Base-by-base conservation (phyloP, 2,888 invertebrate genomes). In the Meliscaeva auricollis region DNA sequence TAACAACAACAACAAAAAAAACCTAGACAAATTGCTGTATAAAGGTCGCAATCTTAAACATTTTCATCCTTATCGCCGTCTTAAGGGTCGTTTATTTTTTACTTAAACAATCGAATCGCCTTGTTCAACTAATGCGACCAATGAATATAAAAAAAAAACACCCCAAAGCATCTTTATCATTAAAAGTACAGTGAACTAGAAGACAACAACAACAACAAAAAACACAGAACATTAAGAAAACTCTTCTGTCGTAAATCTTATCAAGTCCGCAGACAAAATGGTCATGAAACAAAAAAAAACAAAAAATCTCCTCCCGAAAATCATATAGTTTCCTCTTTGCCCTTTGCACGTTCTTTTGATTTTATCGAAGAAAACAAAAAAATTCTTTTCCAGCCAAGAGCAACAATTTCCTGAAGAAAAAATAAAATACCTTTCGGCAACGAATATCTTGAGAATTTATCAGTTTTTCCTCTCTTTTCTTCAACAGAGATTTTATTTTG, bases 41-140 rank as follows among this genome's bases (percentile, higher is more conserved):
- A 26, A n/a, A 52, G 52, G n/a, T 52, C 26, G 52, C 52, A n/a
- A 26, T 15, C 52, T 30, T 8, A 52, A 52, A 52, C 52, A 52
- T 46, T 52, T 38, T 38, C 9, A 38, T 9, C 13, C 38, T 38
- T 38, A 38, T 38, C 38, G 38, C n/a, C 26, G 15, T 52, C 30
- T 52, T 52, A 26, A 52, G 52, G 52, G 26, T 52, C 52, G 15
- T 52, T 30, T 1, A 8, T 13, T 52, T 52, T 8, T 20, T 52
- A 38, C 17, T 46, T 46, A 46, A 17, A 52, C 22, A 30, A n/a
- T 52, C 15, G 32, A 56, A 56, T 32, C 8, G 32, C 32, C 5
- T 30, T 32, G 9, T 32, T 32, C 9, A 56, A 11, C 54, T 56
- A 56, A 56, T 56, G 32, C 54, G 17, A 32, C 32, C 54, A 32